Evolutionary conservation across 2,113 vertebrate species (phyloP).

Genomic region (Columba livia): DNA sequence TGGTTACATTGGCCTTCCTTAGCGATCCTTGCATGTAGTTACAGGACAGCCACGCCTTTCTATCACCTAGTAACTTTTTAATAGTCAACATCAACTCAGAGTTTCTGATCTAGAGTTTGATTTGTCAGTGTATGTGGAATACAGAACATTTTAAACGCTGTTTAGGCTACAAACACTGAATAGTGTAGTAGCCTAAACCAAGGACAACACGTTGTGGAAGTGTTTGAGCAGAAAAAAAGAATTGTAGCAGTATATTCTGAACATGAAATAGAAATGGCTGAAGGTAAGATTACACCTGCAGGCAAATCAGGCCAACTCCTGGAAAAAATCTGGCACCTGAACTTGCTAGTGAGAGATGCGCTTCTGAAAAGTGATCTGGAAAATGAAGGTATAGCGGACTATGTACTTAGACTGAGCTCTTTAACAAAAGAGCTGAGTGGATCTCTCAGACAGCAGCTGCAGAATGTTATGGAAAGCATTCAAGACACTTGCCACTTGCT

Average conservation of each 20-base stretch:
- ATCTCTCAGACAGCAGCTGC: constrained; percentile 59
- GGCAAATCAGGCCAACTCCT: constrained; percentile 53
- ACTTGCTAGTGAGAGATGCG: not conserved
- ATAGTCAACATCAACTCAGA: constrained; percentile 63
- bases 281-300: not conserved
- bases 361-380: constrained; percentile 33
- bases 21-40: not conserved
- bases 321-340: constrained; percentile 65
- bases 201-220: not conserved
- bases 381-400: not conserved
- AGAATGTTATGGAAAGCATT: constrained; percentile 32
- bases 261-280: constrained; percentile 44
- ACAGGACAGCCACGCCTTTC: constrained; percentile 33
- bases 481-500: constrained; percentile 49
- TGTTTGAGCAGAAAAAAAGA: not conserved
- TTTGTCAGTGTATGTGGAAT: not conserved
- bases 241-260: not conserved
- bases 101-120: constrained; percentile 26
- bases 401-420: constrained; percentile 23
- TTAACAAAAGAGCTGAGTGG: constrained; percentile 51
- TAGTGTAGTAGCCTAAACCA: not conserved
- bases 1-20: not conserved
- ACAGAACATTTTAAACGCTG: not conserved
- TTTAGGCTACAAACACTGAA: not conserved
- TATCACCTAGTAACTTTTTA: constrained; percentile 75